These are phyloP conservation scores for Trypoxylus dichotomus DNA, from an alignment of 1,140 invertebrate species.

Conservation along the genomic window DNA sequence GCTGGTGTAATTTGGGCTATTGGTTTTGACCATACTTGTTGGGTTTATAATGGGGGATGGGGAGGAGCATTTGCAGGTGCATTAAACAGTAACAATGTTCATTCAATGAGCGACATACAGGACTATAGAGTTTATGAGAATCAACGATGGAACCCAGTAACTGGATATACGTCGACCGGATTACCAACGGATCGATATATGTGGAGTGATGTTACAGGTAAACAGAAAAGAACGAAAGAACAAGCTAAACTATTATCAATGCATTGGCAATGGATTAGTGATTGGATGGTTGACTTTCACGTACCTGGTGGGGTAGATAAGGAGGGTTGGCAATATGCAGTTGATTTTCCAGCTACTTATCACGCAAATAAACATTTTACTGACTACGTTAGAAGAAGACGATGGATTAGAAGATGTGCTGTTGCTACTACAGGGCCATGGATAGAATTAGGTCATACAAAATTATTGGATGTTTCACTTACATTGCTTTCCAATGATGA, in stretches of 20 bases:
- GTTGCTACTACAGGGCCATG: conserved; percentile 84
- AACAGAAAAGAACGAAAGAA: conserved; percentile 79
- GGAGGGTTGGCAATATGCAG: conserved; percentile 93
- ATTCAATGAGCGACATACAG: conserved; percentile 80
- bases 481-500: conserved; percentile 53
- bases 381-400: conserved; percentile 81
- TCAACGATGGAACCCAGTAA: conserved; percentile 90
- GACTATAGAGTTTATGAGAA: conserved; percentile 90
- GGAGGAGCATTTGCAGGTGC: conserved; percentile 70
- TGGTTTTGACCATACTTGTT: conserved; percentile 80
- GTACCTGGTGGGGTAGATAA: conserved; percentile 85
- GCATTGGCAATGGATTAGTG: conserved; percentile 89
- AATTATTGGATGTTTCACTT: conserved; percentile 78
- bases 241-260: conserved; percentile 81
- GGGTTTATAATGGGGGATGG: conserved; percentile 85
- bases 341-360: conserved; percentile 85
- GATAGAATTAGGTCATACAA: conserved; percentile 81
- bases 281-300: conserved; percentile 89
- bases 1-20: conserved; percentile 86
- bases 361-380: conserved; percentile 84
- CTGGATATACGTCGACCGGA: conserved; percentile 81
- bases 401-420: conserved; percentile 81
- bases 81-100: conserved; percentile 68
- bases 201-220: conserved; percentile 87
- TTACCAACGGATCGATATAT: conserved; percentile 85